Conservation (phyloP, 2,113 vertebrate species). For the Cricetomys ansorgei region DNA sequence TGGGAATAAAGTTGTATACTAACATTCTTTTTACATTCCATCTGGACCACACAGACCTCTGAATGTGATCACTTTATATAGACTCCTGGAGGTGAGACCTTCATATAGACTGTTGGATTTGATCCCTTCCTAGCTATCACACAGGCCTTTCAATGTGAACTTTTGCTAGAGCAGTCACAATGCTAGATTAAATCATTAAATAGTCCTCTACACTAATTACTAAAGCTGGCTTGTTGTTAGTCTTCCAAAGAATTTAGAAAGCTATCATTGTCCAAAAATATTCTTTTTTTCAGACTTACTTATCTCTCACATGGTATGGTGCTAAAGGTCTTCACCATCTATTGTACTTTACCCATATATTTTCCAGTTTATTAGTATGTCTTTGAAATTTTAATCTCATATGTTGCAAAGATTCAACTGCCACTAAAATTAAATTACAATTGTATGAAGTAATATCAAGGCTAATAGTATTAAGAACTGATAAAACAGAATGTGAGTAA, state of each 20-base stretch:
- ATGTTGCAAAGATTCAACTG: neutral
- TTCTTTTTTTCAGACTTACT: neutral
- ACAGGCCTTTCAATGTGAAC: too few species aligned
- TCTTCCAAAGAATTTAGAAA: neutral
- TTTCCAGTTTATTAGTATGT: neutral
- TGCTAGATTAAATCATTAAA: too few species aligned
- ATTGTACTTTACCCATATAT: neutral
- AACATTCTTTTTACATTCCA: too few species aligned
- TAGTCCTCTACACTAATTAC: too few species aligned
- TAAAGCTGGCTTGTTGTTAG: neutral
- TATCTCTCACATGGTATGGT: neutral
- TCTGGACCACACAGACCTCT: too few species aligned
- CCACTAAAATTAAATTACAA: neutral
- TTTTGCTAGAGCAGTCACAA: too few species aligned
- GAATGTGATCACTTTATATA: too few species aligned
- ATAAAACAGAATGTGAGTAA: neutral
- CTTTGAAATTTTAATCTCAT: conserved; percentile 24
- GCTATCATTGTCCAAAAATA: neutral
- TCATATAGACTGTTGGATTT: too few species aligned
- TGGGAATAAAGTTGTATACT: too few species aligned
- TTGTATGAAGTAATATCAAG: neutral
- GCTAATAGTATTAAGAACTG: neutral
- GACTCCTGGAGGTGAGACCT: too few species aligned
- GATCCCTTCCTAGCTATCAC: too few species aligned
- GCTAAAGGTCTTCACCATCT: neutral